Conservation (phyloP, 2,797 vertebrate species). For the Galago senegalensis region DNA sequence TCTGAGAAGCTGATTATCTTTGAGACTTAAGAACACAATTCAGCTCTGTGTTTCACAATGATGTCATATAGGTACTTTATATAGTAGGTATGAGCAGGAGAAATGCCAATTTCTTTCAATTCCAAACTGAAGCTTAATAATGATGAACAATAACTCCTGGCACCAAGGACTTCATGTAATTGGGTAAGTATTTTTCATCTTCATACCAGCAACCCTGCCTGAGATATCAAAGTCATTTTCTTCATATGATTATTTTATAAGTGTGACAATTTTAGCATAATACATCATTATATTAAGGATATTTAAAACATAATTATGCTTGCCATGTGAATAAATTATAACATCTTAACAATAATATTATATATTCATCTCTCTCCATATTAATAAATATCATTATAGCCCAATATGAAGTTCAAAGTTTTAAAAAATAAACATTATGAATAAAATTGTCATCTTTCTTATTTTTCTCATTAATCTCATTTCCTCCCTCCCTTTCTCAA, state of each 20-base stretch:
- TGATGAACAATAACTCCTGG: not conserved
- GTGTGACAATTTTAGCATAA: not conserved
- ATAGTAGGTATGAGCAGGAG: not conserved
- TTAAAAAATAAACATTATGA: not conserved
- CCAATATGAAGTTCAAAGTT: not conserved
- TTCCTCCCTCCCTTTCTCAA: not conserved
- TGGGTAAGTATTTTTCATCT: not conserved
- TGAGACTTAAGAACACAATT: not conserved
- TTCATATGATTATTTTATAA: not conserved
- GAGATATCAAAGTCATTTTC: not conserved
- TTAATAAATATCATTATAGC: not conserved
- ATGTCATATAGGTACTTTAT: not conserved
- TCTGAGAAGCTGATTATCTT: not conserved
- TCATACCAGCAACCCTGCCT: not conserved
- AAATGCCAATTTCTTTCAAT: not conserved
- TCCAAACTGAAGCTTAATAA: not conserved
- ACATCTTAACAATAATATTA: not conserved
- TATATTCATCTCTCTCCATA: not conserved
- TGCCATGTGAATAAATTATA: not conserved
- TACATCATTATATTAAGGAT: not conserved
- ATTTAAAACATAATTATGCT: not conserved
- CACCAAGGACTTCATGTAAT: not conserved
- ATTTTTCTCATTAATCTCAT: not conserved
- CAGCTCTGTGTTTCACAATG: not conserved
- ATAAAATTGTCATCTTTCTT: not conserved